A percentile compares a stretch with the other conserved stretches of the same genome.
phyloP scores from a whole-genome alignment of 2,888 invertebrate genomes.

The Lithosia quadra region DNA sequence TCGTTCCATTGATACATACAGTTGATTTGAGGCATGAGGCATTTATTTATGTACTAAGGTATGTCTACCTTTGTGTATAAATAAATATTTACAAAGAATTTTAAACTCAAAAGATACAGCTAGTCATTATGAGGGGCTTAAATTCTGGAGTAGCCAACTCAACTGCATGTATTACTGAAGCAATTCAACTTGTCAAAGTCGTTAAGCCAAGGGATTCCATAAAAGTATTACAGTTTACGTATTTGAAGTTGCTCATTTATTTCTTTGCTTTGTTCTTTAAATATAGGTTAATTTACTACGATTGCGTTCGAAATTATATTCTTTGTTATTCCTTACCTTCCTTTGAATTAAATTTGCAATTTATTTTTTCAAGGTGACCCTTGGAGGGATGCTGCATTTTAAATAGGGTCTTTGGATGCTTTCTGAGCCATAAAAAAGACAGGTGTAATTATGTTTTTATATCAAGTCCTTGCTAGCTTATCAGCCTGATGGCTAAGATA shows the following conservation, averaged over 20 bases:
- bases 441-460: background rate
- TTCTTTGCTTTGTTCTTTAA: conserved; percentile 14
- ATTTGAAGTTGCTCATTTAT: conserved; percentile 22
- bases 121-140: conserved; percentile 21
- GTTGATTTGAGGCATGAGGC: too few species aligned
- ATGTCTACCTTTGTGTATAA: too few species aligned
- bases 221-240: conserved; percentile 50
- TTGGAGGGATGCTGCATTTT: background rate
- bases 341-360: background rate
- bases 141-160: conserved; percentile 37
- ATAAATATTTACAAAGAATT: too few species aligned
- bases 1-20: too few species aligned
- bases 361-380: background rate
- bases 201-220: conserved; percentile 53
- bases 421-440: background rate
- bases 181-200: conserved; percentile 53
- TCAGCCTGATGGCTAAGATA: too few species aligned
- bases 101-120: too few species aligned
- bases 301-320: conserved; percentile 4
- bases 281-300: conserved; percentile 1
- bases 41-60: too few species aligned
- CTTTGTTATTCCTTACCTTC: background rate
- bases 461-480: too few species aligned
- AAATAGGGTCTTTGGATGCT: background rate
- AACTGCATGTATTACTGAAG: conserved; percentile 50